These are phyloP conservation scores for Pararge aegeria DNA, from an alignment of 1,140 invertebrate species.

Conservation along the genomic window DNA sequence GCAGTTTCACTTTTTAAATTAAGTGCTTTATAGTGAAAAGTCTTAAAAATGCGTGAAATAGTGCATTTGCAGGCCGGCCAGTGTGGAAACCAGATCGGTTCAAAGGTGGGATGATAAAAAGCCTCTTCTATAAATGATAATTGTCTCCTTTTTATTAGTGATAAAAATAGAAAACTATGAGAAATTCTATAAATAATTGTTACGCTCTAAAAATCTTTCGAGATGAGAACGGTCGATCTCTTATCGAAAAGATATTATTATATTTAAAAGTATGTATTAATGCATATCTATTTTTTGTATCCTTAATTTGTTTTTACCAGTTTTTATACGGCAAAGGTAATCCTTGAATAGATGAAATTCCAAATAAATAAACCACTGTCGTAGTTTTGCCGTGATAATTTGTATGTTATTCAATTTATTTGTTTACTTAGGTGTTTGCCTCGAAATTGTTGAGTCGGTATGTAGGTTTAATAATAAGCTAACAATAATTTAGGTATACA, in stretches of 20 bases:
- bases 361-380: no score
- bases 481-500: no score
- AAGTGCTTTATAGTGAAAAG: constrained; percentile 30
- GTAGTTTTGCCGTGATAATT: no score
- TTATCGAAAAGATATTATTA: constrained; percentile 10
- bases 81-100: constrained; percentile 97
- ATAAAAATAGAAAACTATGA: constrained; percentile 24
- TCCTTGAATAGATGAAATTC: no score
- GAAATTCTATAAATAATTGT: constrained; percentile 44
- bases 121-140: background rate
- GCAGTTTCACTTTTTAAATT: constrained; percentile 20
- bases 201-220: constrained; percentile 30
- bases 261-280: background rate
- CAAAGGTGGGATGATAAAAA: constrained; percentile 84
- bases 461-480: no score
- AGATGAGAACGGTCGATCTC: constrained; percentile 27
- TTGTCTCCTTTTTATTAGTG: constrained; percentile 1
- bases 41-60: constrained; percentile 92
- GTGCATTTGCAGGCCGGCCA: constrained; percentile 96
- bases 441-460: no score
- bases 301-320: no score
- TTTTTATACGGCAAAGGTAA: no score
- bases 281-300: background rate
- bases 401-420: no score
- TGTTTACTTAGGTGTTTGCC: no score